phyloP scores from a whole-genome alignment of 2,113 vertebrate genomes.

The Pardalotus punctatus region DNA sequence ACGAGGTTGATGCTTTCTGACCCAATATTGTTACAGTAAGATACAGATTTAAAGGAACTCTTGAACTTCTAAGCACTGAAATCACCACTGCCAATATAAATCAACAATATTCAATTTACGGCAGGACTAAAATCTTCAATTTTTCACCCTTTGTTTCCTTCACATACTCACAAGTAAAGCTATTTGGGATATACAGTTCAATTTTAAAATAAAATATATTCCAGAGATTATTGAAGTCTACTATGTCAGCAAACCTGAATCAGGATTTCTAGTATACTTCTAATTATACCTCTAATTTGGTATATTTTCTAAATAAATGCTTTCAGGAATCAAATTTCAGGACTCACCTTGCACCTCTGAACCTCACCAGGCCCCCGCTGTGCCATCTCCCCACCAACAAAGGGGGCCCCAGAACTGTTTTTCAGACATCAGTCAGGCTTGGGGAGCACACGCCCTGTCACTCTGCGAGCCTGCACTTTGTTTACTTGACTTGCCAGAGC shows the following conservation, averaged over 20 bases:
- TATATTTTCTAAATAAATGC: background rate
- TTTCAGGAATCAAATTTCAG: background rate
- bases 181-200: background rate
- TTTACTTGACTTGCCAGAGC: background rate
- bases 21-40: constrained; percentile 56
- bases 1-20: constrained; percentile 57
- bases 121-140: background rate
- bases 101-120: background rate
- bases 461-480: background rate
- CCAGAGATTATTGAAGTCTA: background rate
- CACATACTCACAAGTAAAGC: background rate
- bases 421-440: background rate
- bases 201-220: background rate
- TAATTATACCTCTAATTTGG: background rate
- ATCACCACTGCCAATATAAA: constrained; percentile 2
- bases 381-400: background rate
- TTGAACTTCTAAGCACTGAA: background rate
- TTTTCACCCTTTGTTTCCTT: background rate
- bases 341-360: background rate
- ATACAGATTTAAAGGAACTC: constrained; percentile 42
- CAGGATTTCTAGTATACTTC: background rate
- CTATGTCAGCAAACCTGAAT: background rate
- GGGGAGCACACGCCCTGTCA: background rate
- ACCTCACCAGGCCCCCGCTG: background rate
- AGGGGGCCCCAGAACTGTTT: background rate